Conservation (phyloP, 2,797 vertebrate species). For the Eulemur coronatus region DNA sequence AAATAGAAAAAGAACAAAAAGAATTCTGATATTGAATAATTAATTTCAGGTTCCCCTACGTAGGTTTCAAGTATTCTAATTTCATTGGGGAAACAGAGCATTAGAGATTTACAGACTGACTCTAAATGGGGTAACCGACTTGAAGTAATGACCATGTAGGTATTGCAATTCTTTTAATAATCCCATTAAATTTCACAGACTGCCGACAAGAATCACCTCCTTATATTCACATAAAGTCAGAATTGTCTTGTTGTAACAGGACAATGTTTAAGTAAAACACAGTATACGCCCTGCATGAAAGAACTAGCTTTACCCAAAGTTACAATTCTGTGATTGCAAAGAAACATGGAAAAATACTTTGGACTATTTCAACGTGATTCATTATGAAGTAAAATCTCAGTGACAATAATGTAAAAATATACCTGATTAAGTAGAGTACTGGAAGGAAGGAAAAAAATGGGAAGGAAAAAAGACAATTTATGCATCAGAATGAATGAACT, state of each 20-base stretch:
- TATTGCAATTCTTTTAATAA: background rate
- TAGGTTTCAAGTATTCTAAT: background rate
- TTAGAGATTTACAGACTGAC: background rate
- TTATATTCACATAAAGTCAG: background rate
- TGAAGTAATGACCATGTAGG: background rate
- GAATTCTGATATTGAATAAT: background rate
- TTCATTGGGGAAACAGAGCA: background rate
- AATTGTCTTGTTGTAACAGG: background rate
- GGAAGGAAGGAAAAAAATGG: background rate
- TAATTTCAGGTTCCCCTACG: background rate
- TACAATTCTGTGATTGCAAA: background rate
- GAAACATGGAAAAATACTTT: background rate
- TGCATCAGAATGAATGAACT: background rate
- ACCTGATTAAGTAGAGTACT: background rate
- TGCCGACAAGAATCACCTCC: background rate
- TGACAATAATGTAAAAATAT: constrained; percentile 14
- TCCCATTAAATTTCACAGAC: background rate
- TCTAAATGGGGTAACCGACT: background rate
- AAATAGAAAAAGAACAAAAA: background rate
- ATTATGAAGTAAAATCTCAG: background rate
- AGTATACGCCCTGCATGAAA: accelerated
- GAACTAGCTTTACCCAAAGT: background rate
- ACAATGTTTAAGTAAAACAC: background rate
- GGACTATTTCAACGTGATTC: background rate
- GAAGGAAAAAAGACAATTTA: background rate